A percentile compares a stretch with the other conserved stretches of the same genome.
These are phyloP conservation scores for Drosophila saltans DNA, from an alignment of 1,140 invertebrate species.

Conservation along the genomic window DNA sequence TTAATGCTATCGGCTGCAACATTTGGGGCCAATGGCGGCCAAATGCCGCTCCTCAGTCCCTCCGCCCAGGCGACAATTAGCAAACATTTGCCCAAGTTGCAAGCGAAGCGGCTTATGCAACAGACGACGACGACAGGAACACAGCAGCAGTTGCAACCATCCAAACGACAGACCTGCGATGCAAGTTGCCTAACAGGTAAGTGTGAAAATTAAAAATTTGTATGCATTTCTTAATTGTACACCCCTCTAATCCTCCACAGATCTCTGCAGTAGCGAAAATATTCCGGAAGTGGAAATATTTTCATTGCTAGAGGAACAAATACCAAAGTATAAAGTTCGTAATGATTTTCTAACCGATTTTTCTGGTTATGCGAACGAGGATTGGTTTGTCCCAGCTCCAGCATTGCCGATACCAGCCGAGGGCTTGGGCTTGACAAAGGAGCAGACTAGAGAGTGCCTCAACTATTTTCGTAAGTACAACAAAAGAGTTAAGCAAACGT, in stretches of 20 bases:
- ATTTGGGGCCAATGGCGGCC: constrained; percentile 73
- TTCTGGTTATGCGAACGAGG: constrained; percentile 96
- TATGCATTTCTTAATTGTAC: constrained; percentile 18
- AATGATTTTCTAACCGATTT: constrained; percentile 97
- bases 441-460: constrained; percentile 95
- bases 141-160: constrained; percentile 16
- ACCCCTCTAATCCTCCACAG: constrained; percentile 84
- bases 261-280: constrained; percentile 93
- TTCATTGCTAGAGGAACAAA: constrained; percentile 96
- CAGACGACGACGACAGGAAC: constrained; percentile 30
- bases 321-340: constrained; percentile 96
- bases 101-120: constrained; percentile 75
- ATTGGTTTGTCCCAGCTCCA: constrained; percentile 96
- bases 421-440: constrained; percentile 94
- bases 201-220: constrained; percentile 13
- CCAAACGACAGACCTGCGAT: constrained; percentile 70
- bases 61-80: constrained; percentile 80
- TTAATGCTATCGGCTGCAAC: constrained; percentile 72
- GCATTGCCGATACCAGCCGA: constrained; percentile 89
- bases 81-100: constrained; percentile 78
- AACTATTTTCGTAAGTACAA: constrained; percentile 97
- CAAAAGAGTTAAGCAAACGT: background rate
- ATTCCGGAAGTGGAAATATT: constrained; percentile 97
- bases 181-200: constrained; percentile 77
- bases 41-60: constrained; percentile 76